These are phyloP conservation scores for Chloroceryle amazona DNA, from an alignment of 2,797 vertebrate species.

Conservation along the genomic window DNA sequence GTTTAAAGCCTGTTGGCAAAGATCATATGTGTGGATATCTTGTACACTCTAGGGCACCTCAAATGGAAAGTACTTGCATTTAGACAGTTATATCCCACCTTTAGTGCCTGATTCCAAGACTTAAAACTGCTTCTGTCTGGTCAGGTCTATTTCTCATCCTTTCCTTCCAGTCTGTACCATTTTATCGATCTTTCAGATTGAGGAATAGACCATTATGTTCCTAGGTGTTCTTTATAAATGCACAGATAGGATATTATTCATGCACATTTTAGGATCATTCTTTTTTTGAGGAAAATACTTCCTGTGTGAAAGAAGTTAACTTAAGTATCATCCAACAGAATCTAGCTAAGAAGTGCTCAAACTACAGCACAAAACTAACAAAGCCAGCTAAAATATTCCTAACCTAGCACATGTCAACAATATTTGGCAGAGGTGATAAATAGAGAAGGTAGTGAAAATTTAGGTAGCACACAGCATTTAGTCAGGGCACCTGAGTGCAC, in stretches of 20 bases:
- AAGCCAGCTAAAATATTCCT: not conserved
- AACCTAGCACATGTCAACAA: not conserved
- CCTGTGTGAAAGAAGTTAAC: not conserved
- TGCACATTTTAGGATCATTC: not conserved
- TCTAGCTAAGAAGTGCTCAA: not conserved
- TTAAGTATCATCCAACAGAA: not conserved
- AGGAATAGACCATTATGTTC: not conserved
- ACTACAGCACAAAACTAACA: not conserved
- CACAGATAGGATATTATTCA: not conserved
- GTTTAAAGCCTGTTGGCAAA: constrained; percentile 74
- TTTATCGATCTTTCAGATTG: not conserved
- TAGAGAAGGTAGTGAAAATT: not conserved
- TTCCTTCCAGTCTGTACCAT: not conserved
- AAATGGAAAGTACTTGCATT: constrained; percentile 7
- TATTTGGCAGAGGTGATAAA: not conserved
- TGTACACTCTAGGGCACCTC: constrained; percentile 66
- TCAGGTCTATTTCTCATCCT: constrained; percentile 19
- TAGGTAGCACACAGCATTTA: not conserved
- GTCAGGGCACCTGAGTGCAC: not conserved
- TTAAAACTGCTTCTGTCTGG: constrained; percentile 27
- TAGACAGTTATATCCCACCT: constrained; percentile 46
- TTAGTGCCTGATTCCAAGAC: not conserved
- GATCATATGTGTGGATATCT: constrained; percentile 69
- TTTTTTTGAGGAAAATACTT: not conserved
- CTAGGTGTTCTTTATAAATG: not conserved